These are phyloP conservation scores for Chionoecetes opilio DNA, from an alignment of 1,140 invertebrate species.

Conservation along the genomic window DNA sequence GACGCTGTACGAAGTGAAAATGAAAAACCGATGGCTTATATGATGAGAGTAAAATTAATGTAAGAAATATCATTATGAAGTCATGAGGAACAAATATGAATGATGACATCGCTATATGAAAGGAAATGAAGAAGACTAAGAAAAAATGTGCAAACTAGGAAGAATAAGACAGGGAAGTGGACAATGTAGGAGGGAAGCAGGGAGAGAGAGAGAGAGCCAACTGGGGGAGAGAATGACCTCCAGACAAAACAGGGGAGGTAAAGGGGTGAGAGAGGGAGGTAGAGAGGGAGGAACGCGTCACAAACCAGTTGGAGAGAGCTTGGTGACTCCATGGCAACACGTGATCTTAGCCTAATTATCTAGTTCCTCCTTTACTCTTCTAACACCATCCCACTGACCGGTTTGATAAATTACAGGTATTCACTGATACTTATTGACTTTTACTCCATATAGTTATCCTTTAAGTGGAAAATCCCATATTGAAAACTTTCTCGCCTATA, in stretches of 20 bases:
- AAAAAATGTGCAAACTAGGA: neutral
- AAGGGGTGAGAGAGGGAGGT: neutral
- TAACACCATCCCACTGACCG: too few relatives aligned
- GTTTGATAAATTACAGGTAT: too few relatives aligned
- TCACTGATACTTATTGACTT: too few relatives aligned
- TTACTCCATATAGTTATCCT: too few relatives aligned
- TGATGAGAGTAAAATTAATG: neutral
- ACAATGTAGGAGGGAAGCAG: neutral
- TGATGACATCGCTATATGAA: neutral
- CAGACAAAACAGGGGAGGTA: neutral
- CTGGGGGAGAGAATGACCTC: neutral
- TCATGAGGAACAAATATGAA: neutral
- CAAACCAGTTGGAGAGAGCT: too few relatives aligned
- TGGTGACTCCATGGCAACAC: too few relatives aligned
- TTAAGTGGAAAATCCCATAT: too few relatives aligned
- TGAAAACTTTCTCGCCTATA: too few relatives aligned
- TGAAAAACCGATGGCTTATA: neutral
- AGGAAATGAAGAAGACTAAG: neutral
- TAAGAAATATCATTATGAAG: neutral
- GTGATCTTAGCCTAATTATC: too few relatives aligned
- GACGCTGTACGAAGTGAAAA: too few relatives aligned
- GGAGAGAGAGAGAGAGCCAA: neutral
- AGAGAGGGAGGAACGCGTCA: neutral
- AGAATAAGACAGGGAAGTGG: neutral
- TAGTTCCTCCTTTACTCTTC: too few relatives aligned